These are phyloP conservation scores for Megamerina dolium DNA, from an alignment of 2,888 invertebrate genomes.

Conservation along the genomic window DNA sequence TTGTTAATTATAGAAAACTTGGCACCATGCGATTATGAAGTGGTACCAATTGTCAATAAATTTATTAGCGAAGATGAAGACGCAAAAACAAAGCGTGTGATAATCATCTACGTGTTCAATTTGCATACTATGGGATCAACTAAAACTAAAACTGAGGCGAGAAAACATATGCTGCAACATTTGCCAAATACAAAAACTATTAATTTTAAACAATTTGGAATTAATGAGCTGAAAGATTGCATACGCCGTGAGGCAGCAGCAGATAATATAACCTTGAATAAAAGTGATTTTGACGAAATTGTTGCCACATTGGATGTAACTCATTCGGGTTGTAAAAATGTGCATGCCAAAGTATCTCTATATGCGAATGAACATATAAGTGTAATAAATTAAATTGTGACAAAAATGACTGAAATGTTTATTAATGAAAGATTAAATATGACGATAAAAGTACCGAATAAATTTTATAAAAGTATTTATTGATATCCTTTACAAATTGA, in stretches of 20 bases:
- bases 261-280: constrained; percentile 24
- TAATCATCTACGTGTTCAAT: constrained; percentile 39
- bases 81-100: constrained; percentile 21
- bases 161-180: constrained; percentile 18
- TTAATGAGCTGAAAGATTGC: constrained; percentile 32
- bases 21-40: constrained; percentile 23
- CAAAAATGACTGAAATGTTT: too few species aligned
- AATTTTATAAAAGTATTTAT: too few species aligned
- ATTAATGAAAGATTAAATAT: too few species aligned
- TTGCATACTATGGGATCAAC: constrained; percentile 25
- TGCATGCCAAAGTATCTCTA: constrained; percentile 36
- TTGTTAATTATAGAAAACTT: constrained; percentile 43
- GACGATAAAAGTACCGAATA: too few species aligned
- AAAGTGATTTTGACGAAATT: constrained; percentile 28
- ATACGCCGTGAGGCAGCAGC: constrained; percentile 29
- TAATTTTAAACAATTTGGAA: constrained; percentile 29
- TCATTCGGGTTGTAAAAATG: constrained; percentile 42
- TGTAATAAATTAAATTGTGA: too few species aligned
- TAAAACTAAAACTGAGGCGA: constrained; percentile 12
- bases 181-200: constrained; percentile 26
- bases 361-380: too few species aligned
- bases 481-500: too few species aligned
- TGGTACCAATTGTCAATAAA: constrained; percentile 28
- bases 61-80: constrained; percentile 11
- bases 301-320: constrained; percentile 27